phyloP scores from a whole-genome alignment of 2,888 invertebrate species.

The Azorinus chamasolen region DNA sequence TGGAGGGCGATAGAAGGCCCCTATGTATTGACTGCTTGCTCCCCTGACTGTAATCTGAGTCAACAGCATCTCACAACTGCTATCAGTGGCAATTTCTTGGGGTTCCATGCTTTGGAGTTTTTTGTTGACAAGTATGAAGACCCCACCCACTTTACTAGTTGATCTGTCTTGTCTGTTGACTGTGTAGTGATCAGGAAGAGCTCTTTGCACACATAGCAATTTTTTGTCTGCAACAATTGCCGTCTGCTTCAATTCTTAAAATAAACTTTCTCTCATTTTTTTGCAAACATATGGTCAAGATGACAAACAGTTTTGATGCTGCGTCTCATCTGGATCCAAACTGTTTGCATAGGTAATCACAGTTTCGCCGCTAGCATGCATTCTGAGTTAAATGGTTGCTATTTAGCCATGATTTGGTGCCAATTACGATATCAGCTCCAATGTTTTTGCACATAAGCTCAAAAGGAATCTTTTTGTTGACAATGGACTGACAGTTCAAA shows the following conservation, averaged over 20 bases:
- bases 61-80: slow-evolving; percentile 15
- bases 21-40: slow-evolving; percentile 13
- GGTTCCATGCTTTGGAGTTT: slow-evolving; percentile 9
- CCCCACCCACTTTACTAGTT: slow-evolving; percentile 1
- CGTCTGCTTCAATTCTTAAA: no score
- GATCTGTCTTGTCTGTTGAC: not conserved
- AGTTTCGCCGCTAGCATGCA: not conserved
- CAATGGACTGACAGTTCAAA: slow-evolving; percentile 25
- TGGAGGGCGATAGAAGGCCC: slow-evolving; percentile 24
- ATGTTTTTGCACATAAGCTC: slow-evolving; percentile 13
- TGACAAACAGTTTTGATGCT: no score
- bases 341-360: no score
- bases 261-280: no score
- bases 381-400: slow-evolving; percentile 5
- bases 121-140: slow-evolving; percentile 25
- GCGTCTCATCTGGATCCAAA: no score
- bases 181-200: not conserved
- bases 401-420: slow-evolving; percentile 20
- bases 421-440: slow-evolving; percentile 24
- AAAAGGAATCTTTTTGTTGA: slow-evolving; percentile 10
- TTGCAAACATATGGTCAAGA: no score
- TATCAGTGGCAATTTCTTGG: not conserved
- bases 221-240: no score
- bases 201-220: no score
- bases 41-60: slow-evolving; percentile 11